Base-by-base conservation (phyloP, 2,113 vertebrate species). In the Oreochromis aureus region DNA sequence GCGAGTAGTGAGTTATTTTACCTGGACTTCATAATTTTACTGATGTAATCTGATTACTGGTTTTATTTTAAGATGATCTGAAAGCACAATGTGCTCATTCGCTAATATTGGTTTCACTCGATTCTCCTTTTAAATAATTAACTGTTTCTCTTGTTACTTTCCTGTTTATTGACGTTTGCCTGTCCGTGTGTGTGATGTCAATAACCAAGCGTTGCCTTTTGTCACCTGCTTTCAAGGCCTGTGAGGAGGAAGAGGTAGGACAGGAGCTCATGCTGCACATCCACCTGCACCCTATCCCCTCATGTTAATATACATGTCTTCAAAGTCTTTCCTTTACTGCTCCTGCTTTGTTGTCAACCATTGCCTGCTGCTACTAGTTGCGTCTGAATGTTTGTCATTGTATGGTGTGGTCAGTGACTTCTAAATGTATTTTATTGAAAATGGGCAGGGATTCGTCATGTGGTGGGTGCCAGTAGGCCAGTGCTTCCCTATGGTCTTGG, bases 201-300 rank as follows among this genome's bases (percentile, higher is more conserved):
- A 95, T 98, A 98, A 99, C 97, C 94, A 94, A 97, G 97, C 96
- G 84, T 97, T 93, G 95, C 96, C 91, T 96, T 96, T 97, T 98
- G 97, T 90, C 97, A 95, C 97, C 98, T 98, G 96, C 98, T 99
- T 98, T 97, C 98, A 98, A 99, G 99, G 98, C 97, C 96, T 36
- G 94, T 69, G 97, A 98, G 96, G 99, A 98, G 41, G 98, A 98
- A 97, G 98, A 97, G 99, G 99, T 99, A 99, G 99, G 98, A 97
- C 82, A 86, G 88, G 91, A 93, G 82, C 91, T 93, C 89, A 89
- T 27, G 81, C 91, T 91, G 71, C 92, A 84, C 83, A 80, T 56
- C 34, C 83, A 41, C 59, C 86, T 63, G 32, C 46, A 34, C 55
- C 22, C 66, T 82, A 5, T 39, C 69, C 73, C 87, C 86, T 55